Evolutionary conservation across 2,888 invertebrate genomes (phyloP).

Genomic region (Melinaea marsaeus): DNA sequence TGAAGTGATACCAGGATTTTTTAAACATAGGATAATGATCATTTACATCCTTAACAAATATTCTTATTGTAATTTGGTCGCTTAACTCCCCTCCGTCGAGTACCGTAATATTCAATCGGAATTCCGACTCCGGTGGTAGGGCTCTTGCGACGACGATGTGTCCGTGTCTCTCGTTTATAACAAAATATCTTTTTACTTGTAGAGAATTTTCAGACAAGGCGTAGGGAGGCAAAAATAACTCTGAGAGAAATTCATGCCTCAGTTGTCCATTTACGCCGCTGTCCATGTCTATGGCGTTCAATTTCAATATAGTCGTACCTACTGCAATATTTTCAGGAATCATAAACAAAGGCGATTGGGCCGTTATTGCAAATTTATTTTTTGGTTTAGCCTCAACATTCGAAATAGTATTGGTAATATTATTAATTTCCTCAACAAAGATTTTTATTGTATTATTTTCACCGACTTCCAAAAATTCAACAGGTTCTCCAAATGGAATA

Average conservation of each 20-base stretch:
- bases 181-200: constrained; percentile 82
- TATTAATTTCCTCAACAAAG: constrained; percentile 61
- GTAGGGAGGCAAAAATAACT: constrained; percentile 80
- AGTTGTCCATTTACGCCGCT: constrained; percentile 83
- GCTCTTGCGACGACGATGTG: constrained; percentile 84
- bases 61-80: constrained; percentile 82
- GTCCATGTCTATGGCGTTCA: constrained; percentile 86
- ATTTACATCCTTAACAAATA: constrained; percentile 88
- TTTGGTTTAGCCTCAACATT: constrained; percentile 60
- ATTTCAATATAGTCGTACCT: constrained; percentile 82
- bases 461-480: constrained; percentile 81
- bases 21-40: constrained; percentile 90
- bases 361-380: constrained; percentile 57
- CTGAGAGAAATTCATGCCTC: constrained; percentile 83
- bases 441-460: constrained; percentile 71
- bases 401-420: constrained; percentile 46
- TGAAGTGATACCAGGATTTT: constrained; percentile 89
- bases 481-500: constrained; percentile 82
- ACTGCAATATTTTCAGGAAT: constrained; percentile 85
- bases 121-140: constrained; percentile 85
- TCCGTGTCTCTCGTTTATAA: constrained; percentile 85
- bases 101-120: constrained; percentile 86
- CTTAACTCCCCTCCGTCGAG: constrained; percentile 85
- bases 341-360: constrained; percentile 78
- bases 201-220: constrained; percentile 59